These are phyloP conservation scores for Drosophila cyrtoloma DNA, from an alignment of 2,888 invertebrate species.

Conservation along the genomic window DNA sequence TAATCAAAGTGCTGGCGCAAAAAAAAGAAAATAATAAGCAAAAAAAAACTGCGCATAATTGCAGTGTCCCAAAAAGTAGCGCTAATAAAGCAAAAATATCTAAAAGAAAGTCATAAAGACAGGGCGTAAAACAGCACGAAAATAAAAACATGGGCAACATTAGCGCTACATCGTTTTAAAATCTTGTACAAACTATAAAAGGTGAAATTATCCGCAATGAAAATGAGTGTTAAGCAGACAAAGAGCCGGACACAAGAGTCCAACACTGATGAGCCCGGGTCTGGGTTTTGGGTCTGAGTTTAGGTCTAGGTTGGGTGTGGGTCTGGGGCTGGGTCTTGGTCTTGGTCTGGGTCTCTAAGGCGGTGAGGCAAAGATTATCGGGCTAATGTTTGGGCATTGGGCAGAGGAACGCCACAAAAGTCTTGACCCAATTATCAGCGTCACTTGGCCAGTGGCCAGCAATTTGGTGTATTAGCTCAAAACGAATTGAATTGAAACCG, in stretches of 20 bases:
- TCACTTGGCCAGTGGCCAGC: constrained; percentile 45
- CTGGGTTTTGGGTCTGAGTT: neutral
- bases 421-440: constrained; percentile 51
- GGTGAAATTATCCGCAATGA: constrained; percentile 73
- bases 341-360: neutral
- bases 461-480: constrained; percentile 49
- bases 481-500: constrained; percentile 44
- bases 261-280: constrained; percentile 32
- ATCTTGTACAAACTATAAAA: constrained; percentile 61
- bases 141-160: constrained; percentile 61
- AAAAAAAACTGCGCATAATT: constrained; percentile 40
- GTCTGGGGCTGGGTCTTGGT: neutral
- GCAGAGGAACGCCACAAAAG: constrained; percentile 20
- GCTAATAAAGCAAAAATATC: constrained; percentile 65
- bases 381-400: constrained; percentile 30
- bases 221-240: constrained; percentile 49
- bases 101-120: constrained; percentile 69
- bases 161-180: constrained; percentile 69
- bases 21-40: neutral
- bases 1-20: constrained; percentile 3
- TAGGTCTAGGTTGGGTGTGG: neutral
- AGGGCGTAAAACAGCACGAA: constrained; percentile 32
- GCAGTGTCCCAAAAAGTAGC: constrained; percentile 59
- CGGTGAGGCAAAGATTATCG: constrained; percentile 44
- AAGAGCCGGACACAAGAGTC: constrained; percentile 63